Conservation (phyloP, 2,888 invertebrate genomes). For the Danaus chrysippus region DNA sequence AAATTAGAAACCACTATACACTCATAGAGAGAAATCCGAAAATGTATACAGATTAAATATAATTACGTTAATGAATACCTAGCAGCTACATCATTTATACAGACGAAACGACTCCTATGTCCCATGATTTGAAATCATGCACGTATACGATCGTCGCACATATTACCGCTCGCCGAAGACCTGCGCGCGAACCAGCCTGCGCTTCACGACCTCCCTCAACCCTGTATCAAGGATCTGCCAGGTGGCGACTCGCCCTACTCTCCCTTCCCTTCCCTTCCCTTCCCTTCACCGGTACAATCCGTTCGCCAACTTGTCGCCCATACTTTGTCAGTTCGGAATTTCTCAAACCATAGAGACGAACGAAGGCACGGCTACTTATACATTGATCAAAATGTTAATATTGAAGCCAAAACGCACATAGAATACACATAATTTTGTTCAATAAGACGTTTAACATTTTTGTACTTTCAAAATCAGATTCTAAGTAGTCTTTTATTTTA, state of each 20-base stretch:
- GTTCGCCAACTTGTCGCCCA: constrained; percentile 38
- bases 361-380: constrained; percentile 77
- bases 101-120: constrained; percentile 67
- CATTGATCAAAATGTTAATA: constrained; percentile 58
- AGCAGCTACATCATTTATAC: constrained; percentile 72
- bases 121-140: constrained; percentile 76
- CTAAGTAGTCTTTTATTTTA: constrained; percentile 76
- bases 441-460: constrained; percentile 68
- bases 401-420: constrained; percentile 75
- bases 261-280: constrained; percentile 23
- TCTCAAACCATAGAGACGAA: constrained; percentile 59
- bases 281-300: constrained; percentile 22
- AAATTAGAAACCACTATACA: constrained; percentile 78
- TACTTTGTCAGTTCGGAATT: constrained; percentile 37
- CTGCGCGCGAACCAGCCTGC: constrained; percentile 55
- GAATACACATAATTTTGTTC: constrained; percentile 64
- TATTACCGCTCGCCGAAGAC: constrained; percentile 67
- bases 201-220: constrained; percentile 56
- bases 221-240: constrained; percentile 59
- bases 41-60: constrained; percentile 77
- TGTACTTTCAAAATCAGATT: constrained; percentile 78
- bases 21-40: constrained; percentile 79
- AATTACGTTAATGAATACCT: constrained; percentile 76
- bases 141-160: constrained; percentile 75
- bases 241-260: constrained; percentile 43